These are phyloP conservation scores for Danio albolineatus DNA, from an alignment of 2,797 vertebrate genomes.

Conservation along the genomic window DNA sequence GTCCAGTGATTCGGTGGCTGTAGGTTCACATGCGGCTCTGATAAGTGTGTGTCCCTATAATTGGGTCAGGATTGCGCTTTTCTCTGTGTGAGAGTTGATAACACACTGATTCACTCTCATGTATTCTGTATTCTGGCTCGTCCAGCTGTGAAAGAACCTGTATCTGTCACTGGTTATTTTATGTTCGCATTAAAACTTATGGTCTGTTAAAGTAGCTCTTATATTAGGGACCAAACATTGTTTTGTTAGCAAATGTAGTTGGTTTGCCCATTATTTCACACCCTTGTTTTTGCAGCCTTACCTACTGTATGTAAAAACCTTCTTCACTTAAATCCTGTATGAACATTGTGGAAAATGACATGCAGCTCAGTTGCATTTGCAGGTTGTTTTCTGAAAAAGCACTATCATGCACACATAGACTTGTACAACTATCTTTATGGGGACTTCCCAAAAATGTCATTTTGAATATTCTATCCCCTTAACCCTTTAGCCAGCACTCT, in stretches of 20 bases:
- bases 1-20: conserved; percentile 17
- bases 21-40: conserved; percentile 3
- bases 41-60: conserved; percentile 36
- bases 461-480: too few relatives aligned
- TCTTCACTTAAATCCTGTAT: not conserved
- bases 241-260: not conserved
- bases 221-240: not conserved
- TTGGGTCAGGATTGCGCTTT: conserved; percentile 31
- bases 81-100: conserved; percentile 35
- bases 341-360: not conserved
- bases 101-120: conserved; percentile 4
- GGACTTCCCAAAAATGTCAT: too few relatives aligned
- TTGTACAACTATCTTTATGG: too few relatives aligned
- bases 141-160: not conserved
- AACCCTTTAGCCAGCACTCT: too few relatives aligned
- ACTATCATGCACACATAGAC: too few relatives aligned
- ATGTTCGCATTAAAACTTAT: not conserved
- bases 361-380: not conserved
- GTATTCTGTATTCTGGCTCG: conserved; percentile 11
- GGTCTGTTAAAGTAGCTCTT: not conserved
- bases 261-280: not conserved
- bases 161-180: not conserved
- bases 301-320: not conserved
- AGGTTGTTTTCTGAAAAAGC: not conserved
- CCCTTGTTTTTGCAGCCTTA: not conserved